Evolutionary conservation across 2,113 vertebrate species (phyloP).

Genomic region (Pongo pygmaeus): DNA sequence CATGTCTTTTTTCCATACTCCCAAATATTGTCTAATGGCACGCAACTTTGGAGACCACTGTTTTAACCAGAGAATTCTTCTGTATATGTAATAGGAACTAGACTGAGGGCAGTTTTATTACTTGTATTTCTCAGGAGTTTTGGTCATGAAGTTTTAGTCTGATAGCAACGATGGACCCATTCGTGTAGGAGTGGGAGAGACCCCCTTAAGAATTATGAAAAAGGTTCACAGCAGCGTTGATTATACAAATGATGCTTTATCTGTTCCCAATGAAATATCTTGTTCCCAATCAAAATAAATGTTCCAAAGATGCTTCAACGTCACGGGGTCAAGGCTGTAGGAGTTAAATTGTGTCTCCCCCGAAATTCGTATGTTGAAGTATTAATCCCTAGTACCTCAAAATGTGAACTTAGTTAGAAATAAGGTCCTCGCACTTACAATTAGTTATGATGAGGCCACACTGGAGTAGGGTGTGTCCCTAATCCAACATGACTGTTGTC

Average conservation of each 20-base stretch:
- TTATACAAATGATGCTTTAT: not conserved
- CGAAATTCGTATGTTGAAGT: not conserved
- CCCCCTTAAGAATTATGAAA: not conserved
- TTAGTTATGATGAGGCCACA: not conserved
- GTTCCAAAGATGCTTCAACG: not conserved
- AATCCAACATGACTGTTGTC: not conserved
- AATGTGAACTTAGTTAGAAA: not conserved
- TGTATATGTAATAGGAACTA: not conserved
- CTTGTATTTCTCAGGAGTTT: not conserved
- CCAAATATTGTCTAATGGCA: not conserved
- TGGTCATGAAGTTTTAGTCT: not conserved
- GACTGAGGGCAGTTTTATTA: not conserved
- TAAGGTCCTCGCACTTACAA: not conserved
- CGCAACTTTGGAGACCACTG: not conserved
- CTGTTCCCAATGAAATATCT: not conserved
- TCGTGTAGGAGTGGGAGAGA: not conserved
- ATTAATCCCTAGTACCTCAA: not conserved
- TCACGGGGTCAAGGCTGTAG: not conserved
- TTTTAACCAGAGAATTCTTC: not conserved
- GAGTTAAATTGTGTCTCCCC: not conserved
- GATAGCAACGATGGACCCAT: not conserved
- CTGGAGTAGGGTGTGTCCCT: not conserved
- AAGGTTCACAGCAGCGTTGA: not conserved
- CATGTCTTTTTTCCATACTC: not conserved
- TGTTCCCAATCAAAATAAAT: conserved; percentile 4